Conservation (phyloP, 2,797 vertebrate genomes). For the Melanotaenia nigrans region DNA sequence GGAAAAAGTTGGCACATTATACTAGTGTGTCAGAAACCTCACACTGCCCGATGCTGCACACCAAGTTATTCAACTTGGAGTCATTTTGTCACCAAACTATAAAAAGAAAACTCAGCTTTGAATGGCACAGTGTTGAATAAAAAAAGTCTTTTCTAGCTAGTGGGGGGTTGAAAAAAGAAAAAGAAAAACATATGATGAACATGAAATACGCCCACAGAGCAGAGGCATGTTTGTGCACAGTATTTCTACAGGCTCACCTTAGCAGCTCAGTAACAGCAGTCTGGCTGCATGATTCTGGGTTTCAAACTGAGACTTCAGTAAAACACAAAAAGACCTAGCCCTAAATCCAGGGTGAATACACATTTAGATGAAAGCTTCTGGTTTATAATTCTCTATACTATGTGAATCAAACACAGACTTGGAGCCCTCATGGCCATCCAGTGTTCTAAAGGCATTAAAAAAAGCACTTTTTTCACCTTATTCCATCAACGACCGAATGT, state of each 20-base stretch:
- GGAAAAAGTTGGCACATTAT: conserved; percentile 66
- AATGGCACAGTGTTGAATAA: conserved; percentile 30
- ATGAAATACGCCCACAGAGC: conserved; percentile 35
- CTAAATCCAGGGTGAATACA: conserved; percentile 81
- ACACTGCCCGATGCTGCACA: conserved; percentile 47
- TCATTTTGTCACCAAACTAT: conserved; percentile 51
- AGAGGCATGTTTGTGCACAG: conserved; percentile 22
- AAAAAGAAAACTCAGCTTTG: conserved; percentile 37
- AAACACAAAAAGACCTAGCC: conserved; percentile 69
- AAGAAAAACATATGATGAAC: conserved; percentile 31
- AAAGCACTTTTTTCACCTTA: conserved; percentile 78
- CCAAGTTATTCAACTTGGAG: conserved; percentile 59
- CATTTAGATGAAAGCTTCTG: conserved; percentile 79
- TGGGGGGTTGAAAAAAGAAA: conserved; percentile 17
- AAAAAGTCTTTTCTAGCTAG: conserved; percentile 39
- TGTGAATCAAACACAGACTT: conserved; percentile 79
- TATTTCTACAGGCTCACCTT: conserved; percentile 62
- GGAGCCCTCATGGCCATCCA: conserved; percentile 78
- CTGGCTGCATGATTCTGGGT: conserved; percentile 63
- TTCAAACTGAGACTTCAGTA: conserved; percentile 64
- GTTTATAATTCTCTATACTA: conserved; percentile 79
- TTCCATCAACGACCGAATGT: conserved; percentile 73
- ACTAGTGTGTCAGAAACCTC: conserved; percentile 65
- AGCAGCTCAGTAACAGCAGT: conserved; percentile 53
- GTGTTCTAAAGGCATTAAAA: conserved; percentile 75